Evolutionary conservation across 2,888 invertebrate species (phyloP).

Genomic region (Operophtera brumata): DNA sequence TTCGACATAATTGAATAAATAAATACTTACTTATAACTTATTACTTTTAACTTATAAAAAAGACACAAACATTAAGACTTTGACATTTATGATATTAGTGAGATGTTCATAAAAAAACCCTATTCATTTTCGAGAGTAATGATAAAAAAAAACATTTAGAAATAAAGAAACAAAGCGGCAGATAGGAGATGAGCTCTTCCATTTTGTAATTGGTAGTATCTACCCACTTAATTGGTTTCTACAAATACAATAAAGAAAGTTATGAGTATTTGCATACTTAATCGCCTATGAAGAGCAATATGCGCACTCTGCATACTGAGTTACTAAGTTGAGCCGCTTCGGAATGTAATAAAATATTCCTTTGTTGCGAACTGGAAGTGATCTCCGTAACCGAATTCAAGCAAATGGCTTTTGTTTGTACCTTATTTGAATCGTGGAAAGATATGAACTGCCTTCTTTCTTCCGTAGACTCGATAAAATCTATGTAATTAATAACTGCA

Average conservation of each 20-base stretch:
- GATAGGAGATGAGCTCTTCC: not conserved
- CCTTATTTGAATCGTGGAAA: not conserved
- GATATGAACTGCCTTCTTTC: not conserved
- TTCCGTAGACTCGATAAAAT: not conserved
- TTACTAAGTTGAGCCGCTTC: not conserved
- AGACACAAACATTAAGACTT: too few species aligned
- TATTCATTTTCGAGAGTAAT: too few species aligned
- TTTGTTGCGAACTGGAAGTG: not conserved
- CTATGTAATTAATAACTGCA: not conserved
- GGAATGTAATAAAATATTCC: slow-evolving; percentile 12
- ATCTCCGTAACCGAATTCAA: slow-evolving; percentile 1
- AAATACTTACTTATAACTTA: too few species aligned
- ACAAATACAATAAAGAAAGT: not conserved
- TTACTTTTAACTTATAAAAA: too few species aligned
- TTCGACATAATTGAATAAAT: too few species aligned
- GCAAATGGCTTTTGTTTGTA: slow-evolving; percentile 10
- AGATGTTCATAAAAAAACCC: too few species aligned
- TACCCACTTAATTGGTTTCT: not conserved
- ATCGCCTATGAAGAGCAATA: not conserved
- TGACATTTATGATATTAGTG: too few species aligned
- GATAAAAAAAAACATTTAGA: not conserved
- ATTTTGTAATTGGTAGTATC: not conserved
- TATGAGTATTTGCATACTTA: not conserved
- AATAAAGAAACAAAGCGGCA: not conserved
- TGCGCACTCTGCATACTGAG: not conserved